phyloP scores from a whole-genome alignment of 2,888 invertebrate genomes.

The Pteria penguin region DNA sequence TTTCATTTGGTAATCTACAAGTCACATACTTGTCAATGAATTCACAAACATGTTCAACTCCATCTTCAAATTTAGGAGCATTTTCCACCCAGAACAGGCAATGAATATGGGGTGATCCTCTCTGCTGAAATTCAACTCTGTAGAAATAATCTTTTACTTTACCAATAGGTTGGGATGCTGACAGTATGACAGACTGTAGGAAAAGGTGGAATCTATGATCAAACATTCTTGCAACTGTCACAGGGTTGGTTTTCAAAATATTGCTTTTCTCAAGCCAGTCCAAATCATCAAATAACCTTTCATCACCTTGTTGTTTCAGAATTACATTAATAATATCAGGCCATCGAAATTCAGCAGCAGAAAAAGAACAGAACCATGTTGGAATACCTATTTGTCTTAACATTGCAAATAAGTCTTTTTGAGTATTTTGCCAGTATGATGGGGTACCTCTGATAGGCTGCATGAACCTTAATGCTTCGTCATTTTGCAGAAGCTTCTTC shows the following conservation, averaged over 20 bases:
- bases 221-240: slow-evolving; percentile 51
- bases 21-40: slow-evolving; percentile 25
- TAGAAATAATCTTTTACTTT: slow-evolving; percentile 49
- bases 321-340: slow-evolving; percentile 44
- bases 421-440: no score
- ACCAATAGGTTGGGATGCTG: slow-evolving; percentile 37
- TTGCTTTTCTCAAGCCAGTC: slow-evolving; percentile 42
- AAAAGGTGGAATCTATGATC: slow-evolving; percentile 43
- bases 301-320: slow-evolving; percentile 35
- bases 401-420: no score
- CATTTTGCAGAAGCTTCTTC: slow-evolving; percentile 38
- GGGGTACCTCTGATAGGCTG: no score
- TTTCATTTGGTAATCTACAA: slow-evolving; percentile 24
- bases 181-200: slow-evolving; percentile 30
- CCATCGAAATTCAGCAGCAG: slow-evolving; percentile 44
- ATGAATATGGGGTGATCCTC: no score
- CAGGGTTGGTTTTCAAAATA: slow-evolving; percentile 47
- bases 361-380: no score
- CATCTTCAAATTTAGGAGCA: slow-evolving; percentile 27
- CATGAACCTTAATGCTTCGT: no score
- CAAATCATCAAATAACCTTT: slow-evolving; percentile 22
- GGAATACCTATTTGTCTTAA: no score
- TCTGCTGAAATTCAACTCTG: no score
- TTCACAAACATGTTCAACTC: background rate
- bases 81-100: no score